Evolutionary conservation across 2,888 invertebrate species (phyloP).

Genomic region (Bedellia somnulentella): DNA sequence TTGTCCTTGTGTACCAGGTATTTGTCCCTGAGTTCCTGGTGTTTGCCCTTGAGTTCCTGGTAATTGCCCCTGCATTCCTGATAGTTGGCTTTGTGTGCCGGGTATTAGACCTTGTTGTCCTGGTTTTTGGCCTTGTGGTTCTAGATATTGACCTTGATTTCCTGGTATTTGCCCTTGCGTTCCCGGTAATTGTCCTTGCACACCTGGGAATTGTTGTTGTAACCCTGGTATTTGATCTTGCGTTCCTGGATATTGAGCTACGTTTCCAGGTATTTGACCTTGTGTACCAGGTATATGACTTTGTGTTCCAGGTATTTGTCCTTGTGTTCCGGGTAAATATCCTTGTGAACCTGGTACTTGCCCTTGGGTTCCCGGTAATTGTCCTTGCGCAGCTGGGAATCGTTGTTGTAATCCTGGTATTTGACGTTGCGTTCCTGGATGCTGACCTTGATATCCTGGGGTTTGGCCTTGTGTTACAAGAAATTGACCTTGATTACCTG

Average conservation of each 20-base stretch:
- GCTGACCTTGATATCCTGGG: neutral
- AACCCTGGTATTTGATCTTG: neutral
- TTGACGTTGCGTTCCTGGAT: neutral
- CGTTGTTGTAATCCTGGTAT: neutral
- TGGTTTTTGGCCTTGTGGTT: no score
- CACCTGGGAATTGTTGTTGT: no score
- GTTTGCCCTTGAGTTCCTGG: no score
- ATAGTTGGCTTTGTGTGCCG: no score
- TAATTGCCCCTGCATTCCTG: no score
- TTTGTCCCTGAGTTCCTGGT: no score
- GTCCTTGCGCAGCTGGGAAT: slow-evolving; percentile 1
- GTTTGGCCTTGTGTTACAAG: slow-evolving; percentile 2
- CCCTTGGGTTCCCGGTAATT: slow-evolving; percentile 3
- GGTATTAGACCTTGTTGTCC: no score
- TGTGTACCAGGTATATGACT: neutral
- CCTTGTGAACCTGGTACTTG: slow-evolving; percentile 10
- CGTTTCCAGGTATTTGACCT: neutral
- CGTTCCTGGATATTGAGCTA: neutral
- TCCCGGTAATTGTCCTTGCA: no score
- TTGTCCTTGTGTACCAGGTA: neutral
- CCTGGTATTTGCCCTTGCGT: slow-evolving; percentile 1
- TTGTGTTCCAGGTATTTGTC: slow-evolving; percentile 4
- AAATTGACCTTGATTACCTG: slow-evolving; percentile 7
- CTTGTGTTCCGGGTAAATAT: slow-evolving; percentile 6
- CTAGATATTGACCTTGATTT: neutral